Evolutionary conservation across 1,140 invertebrate species (phyloP), one percentile per base, ranked within the genome.

Genomic region (Ctenoplectra terminalis): DNA sequence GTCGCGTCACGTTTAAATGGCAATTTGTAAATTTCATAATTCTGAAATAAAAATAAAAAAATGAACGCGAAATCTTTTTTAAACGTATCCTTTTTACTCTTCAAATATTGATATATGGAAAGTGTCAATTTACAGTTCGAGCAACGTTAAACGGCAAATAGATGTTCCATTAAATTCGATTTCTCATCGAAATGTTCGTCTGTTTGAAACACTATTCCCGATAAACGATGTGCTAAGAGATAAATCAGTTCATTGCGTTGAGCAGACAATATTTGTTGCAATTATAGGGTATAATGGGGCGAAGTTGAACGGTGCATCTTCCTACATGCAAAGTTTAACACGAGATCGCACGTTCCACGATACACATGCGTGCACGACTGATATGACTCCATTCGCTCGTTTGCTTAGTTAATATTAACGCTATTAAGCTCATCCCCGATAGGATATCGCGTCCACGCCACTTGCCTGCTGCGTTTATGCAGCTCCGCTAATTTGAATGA

Each of bases 391-490:
- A 88, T 88, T 88, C 63, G 80, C 64, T 56, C 76, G 83, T 88
- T 89, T 88, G 87, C 85, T 85, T 82, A 89, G 88, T 85, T 89
- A 87, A 89, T 88, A 85, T 88, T 76, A 88, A 87, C 88, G 79
- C 82, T 85, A 88, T 88, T 88, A 89, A 87, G 79, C 76, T 50
- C 82, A 64, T 69, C 56, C 67, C 67, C 69, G 87, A 88, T 87
- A 83, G 83, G 63, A 85, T 87, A 88, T 88, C 86, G 83, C 61
- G 60, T 79, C 64, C 56, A 29, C 74, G 50, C 77, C 77, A 63
- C 58, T 83, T 58, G 70, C 40, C 52, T 23, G 54, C 61, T 52
- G 40, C 54, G 61, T 83, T 83, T 86, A 61, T 56, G 81, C 64
- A 66, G 50, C 46, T n/a, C 31, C 50, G 46, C 69, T 87, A 87